Base-by-base conservation (phyloP, 92 coral and sea anemone species). In the Palythoa caribaeorum region DNA sequence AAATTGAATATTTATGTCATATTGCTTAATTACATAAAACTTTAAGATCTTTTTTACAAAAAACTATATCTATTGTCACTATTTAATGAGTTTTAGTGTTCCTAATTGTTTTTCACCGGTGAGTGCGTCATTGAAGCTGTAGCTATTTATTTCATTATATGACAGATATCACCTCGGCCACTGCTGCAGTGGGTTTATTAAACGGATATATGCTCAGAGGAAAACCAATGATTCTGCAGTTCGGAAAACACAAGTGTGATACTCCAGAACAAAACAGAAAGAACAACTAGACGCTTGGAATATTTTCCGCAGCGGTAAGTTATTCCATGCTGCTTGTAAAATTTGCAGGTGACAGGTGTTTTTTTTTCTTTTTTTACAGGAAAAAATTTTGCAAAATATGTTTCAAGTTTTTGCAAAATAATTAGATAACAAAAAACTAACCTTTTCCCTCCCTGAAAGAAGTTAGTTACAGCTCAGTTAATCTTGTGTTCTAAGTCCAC, bases 171-270 rank as follows among this genome's bases (percentile, higher is more conserved):
- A 91, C 76, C 20, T 76, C 94, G 70, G 97, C 98, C 16, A 90
- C 87, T n/a, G 89, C 90, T 17, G 99, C 99, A 59, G 84, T 92
- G 14, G 77, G 86, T 28, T 90, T 95, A 38, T 90, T 95, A 38
- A 97, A 94, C 85, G 99, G 99, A 19, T 97, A 94, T 52, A 59
- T 76, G 65, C 92, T 97, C 80, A 94, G 88, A 77, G 97, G 96
- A 14, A 94, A 92, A 78, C 98, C 99, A 6, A 87, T 97, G 8
- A 97, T 97, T 19, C 92, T 97, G 39, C 97, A 95, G 87, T 97
- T 90, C 90, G 99, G 99, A 17, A 83, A 83, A 84, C 90, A 92
- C 83, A 88, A 57, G 53, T 54, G 86, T 8, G 89, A 88, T 14
- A 72, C 89, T 17, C 75, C 10, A 36, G 40, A 78, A 12, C 13